These are phyloP conservation scores for Ashinkailepas kermadecensis DNA, from an alignment of 2,888 invertebrate genomes.

Conservation along the genomic window DNA sequence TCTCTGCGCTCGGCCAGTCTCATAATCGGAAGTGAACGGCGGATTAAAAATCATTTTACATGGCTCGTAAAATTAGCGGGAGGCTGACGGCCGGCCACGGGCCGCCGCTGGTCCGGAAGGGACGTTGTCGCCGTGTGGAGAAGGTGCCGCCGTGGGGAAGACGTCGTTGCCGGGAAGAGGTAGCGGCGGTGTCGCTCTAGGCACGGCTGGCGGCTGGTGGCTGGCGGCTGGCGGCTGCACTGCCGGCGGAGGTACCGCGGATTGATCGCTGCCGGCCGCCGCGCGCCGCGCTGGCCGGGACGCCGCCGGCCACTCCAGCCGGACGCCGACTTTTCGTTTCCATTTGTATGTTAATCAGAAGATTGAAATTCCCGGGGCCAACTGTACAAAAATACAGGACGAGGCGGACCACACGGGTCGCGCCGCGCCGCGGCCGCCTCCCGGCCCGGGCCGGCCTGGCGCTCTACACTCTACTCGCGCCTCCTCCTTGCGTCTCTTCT, in stretches of 20 bases:
- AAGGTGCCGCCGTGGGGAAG: background rate
- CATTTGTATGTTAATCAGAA: constrained; percentile 19
- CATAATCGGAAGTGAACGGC: constrained; percentile 3
- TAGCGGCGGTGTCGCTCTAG: background rate
- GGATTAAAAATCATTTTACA: constrained; percentile 16
- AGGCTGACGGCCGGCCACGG: background rate
- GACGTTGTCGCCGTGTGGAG: background rate
- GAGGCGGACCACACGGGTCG: background rate
- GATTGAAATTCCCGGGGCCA: constrained; percentile 1
- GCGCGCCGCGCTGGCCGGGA: background rate
- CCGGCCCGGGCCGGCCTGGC: background rate
- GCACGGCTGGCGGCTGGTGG: background rate
- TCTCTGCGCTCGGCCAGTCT: background rate
- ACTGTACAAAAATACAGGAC: constrained; percentile 6
- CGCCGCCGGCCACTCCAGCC: constrained; percentile 1
- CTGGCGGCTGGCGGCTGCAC: background rate
- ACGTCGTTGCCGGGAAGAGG: too few species aligned
- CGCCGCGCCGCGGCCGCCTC: background rate
- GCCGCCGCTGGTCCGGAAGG: background rate
- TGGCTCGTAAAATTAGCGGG: constrained; percentile 1
- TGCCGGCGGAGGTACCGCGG: background rate
- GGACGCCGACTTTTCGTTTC: constrained; percentile 16
- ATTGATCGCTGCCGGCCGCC: background rate
- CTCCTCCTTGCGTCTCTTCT: too few species aligned
- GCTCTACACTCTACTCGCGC: too few species aligned